These are phyloP conservation scores for Manis crassicaudata DNA, from an alignment of 2,797 vertebrate genomes.

Conservation along the genomic window DNA sequence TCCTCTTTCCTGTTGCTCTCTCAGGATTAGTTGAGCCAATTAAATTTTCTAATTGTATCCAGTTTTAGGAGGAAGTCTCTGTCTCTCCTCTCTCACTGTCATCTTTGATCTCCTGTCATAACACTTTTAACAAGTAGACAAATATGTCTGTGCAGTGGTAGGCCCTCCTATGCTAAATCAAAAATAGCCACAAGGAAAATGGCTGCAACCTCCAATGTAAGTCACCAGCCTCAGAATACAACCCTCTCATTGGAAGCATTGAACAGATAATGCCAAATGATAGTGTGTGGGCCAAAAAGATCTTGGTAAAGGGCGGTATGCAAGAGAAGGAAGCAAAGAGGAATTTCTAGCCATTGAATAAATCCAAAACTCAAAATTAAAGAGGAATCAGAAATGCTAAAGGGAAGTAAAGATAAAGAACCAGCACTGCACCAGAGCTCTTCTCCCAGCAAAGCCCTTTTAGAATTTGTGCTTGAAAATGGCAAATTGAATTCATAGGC, in stretches of 20 bases:
- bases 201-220: background rate
- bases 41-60: too few species aligned
- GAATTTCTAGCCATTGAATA: background rate
- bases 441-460: background rate
- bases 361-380: conserved; percentile 17
- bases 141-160: background rate
- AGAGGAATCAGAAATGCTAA: background rate
- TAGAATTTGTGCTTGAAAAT: background rate
- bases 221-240: conserved; percentile 39
- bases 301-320: conserved; percentile 41
- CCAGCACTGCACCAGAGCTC: background rate
- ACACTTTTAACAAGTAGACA: background rate
- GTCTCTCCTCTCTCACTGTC: too few species aligned
- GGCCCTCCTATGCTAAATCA: background rate
- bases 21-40: too few species aligned
- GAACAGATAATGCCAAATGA: conserved; percentile 45
- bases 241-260: conserved; percentile 2
- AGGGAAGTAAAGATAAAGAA: background rate
- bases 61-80: too few species aligned
- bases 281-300: conserved; percentile 53
- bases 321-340: background rate
- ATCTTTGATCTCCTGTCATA: background rate
- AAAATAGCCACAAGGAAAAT: background rate
- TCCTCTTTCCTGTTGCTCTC: too few species aligned
- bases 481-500: background rate